These are phyloP conservation scores for Semotilus atromaculatus DNA, from an alignment of 2,797 vertebrate species.

Conservation along the genomic window DNA sequence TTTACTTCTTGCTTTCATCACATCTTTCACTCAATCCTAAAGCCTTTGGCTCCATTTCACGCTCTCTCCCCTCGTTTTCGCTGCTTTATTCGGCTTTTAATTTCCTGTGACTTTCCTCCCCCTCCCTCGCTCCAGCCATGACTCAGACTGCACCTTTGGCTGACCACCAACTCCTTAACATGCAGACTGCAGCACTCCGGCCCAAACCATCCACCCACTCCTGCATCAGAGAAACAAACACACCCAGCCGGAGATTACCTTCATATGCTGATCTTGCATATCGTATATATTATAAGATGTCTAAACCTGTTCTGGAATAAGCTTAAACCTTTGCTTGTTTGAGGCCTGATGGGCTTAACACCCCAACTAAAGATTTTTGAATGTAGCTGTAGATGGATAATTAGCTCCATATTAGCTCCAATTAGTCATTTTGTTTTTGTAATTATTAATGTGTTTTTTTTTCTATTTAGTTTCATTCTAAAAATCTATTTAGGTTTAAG, in stretches of 20 bases:
- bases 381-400: background rate
- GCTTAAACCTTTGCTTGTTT: background rate
- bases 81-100: conserved; percentile 11
- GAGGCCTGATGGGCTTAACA: background rate
- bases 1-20: conserved; percentile 16
- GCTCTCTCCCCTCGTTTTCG: background rate
- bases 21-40: conserved; percentile 1
- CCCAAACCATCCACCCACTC: conserved; percentile 39
- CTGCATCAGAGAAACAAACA: conserved; percentile 43
- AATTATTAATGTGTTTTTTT: background rate
- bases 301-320: conserved; percentile 12
- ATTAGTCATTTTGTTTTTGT: background rate
- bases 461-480: background rate
- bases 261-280: conserved; percentile 41
- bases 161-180: conserved; percentile 58
- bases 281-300: background rate
- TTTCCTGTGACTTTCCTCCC: conserved; percentile 25
- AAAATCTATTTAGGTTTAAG: background rate
- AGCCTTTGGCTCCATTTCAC: conserved; percentile 5
- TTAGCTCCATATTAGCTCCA: background rate
- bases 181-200: conserved; percentile 58
- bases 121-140: conserved; percentile 30
- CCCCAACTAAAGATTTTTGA: background rate
- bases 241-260: conserved; percentile 30
- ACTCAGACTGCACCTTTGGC: conserved; percentile 57